A percentile compares a stretch with the other conserved stretches of the same genome.
Conservation (phyloP, 2,888 invertebrate genomes). For the Torymus tubicola region DNA sequence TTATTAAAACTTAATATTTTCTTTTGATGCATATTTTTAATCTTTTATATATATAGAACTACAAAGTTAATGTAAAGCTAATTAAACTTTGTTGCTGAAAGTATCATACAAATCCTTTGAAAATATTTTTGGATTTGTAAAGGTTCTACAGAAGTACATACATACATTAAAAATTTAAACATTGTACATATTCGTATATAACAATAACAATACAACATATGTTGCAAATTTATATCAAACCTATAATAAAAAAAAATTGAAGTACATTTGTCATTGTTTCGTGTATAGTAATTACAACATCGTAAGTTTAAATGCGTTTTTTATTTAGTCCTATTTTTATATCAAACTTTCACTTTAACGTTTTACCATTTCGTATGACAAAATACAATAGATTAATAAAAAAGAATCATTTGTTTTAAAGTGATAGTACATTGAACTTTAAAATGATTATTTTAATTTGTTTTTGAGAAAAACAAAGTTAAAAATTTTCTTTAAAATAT, state of each 20-base stretch:
- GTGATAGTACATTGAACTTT: too few relatives aligned
- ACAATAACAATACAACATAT: constrained; percentile 14
- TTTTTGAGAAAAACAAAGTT: too few relatives aligned
- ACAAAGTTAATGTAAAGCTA: constrained; percentile 11
- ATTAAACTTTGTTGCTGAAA: constrained; percentile 30
- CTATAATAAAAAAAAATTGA: constrained; percentile 12
- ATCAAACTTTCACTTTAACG: too few relatives aligned
- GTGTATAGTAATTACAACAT: too few relatives aligned
- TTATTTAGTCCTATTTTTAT: too few relatives aligned
- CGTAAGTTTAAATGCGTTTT: too few relatives aligned
- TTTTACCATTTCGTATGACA: too few relatives aligned
- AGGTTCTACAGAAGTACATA: constrained; percentile 1
- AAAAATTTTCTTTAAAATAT: too few relatives aligned
- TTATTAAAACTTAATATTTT: constrained; percentile 29
- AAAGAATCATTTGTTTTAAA: too few relatives aligned
- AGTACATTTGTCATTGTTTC: constrained; percentile 39
- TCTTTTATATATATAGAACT: constrained; percentile 37
- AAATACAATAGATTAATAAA: too few relatives aligned
- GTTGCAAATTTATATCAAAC: constrained; percentile 29
- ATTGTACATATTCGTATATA: constrained; percentile 40
- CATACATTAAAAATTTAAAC: constrained; percentile 28
- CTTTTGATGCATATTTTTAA: constrained; percentile 37
- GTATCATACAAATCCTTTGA: constrained; percentile 33
- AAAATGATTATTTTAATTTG: too few relatives aligned
- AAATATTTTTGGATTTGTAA: constrained; percentile 46